Percentiles rank a stretch among this genome's conserved stretches.
Evolutionary conservation across 2,797 vertebrate genomes (phyloP).

Genomic region (Menidia menidia): DNA sequence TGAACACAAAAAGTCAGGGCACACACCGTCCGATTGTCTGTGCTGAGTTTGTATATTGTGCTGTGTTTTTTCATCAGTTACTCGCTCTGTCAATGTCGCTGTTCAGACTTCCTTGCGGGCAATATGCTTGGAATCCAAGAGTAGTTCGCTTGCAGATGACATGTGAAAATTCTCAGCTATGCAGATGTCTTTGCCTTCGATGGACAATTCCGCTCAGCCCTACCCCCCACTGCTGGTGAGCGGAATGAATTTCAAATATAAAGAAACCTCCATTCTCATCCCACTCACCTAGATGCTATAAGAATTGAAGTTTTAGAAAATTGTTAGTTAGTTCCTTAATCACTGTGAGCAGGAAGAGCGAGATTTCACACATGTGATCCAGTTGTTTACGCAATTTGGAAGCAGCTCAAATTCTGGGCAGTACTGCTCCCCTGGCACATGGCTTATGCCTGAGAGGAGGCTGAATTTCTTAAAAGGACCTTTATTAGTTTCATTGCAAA

Average conservation of each 20-base stretch:
- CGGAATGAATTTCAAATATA: slow-evolving; percentile 57
- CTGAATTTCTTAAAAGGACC: slow-evolving; percentile 77
- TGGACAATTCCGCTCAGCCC: slow-evolving; percentile 32
- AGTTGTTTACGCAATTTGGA: slow-evolving; percentile 70
- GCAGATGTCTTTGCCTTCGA: slow-evolving; percentile 54
- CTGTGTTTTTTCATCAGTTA: slow-evolving; percentile 39
- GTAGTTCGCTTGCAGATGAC: slow-evolving; percentile 68
- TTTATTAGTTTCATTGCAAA: slow-evolving; percentile 82
- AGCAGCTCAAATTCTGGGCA: slow-evolving; percentile 50
- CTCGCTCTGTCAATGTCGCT: slow-evolving; percentile 60
- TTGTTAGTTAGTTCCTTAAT: slow-evolving; percentile 39
- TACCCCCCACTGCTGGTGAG: slow-evolving; percentile 40
- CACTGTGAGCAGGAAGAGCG: slow-evolving; percentile 36
- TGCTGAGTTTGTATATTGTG: slow-evolving; percentile 24
- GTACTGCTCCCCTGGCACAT: slow-evolving; percentile 55
- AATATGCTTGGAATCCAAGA: slow-evolving; percentile 73
- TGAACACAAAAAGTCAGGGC: slow-evolving; percentile 9
- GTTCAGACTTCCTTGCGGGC: slow-evolving; percentile 46
- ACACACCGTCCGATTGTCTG: slow-evolving; percentile 16
- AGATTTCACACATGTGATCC: slow-evolving; percentile 56
- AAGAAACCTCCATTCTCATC: slow-evolving; percentile 32
- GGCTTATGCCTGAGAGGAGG: slow-evolving; percentile 56
- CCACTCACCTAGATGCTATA: slow-evolving; percentile 23
- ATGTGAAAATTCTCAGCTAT: slow-evolving; percentile 78
- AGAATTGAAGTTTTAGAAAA: slow-evolving; percentile 32